A percentile compares a stretch with the other conserved stretches of the same genome.
Conservation (phyloP, 35 echinoderm and acorn worm species). For the Nesometra sesokonis region DNA sequence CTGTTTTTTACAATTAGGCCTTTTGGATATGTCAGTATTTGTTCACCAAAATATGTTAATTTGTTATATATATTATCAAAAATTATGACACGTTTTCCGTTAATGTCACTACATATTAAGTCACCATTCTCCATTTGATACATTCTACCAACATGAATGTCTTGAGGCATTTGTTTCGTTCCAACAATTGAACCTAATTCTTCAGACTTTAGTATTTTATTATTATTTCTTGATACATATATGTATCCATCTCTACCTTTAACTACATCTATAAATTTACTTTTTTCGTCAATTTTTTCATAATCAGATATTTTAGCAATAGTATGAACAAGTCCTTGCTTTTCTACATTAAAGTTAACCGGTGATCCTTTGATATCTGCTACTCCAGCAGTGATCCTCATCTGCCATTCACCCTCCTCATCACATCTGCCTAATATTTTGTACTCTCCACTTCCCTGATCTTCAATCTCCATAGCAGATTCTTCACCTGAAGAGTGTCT, state of each 20-base stretch:
- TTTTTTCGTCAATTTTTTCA: not conserved
- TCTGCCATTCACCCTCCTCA: not conserved
- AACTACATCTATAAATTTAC: not conserved
- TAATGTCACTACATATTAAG: not conserved
- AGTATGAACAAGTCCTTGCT: not conserved
- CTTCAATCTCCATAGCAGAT: not conserved
- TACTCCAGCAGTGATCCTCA: not conserved
- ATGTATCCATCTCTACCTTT: not conserved
- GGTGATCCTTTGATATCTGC: not conserved
- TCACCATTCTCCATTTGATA: not conserved
- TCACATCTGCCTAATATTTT: not conserved
- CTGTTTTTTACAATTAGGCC: not conserved
- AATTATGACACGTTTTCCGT: not conserved
- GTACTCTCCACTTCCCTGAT: not conserved
- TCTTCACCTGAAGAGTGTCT: not conserved
- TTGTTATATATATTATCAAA: not conserved
- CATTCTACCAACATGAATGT: not conserved
- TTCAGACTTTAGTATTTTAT: not conserved
- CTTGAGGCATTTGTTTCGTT: not conserved
- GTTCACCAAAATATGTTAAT: not conserved
- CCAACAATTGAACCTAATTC: not conserved
- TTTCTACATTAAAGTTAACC: not conserved
- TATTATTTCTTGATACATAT: not conserved
- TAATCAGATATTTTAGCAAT: not conserved
- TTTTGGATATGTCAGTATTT: not conserved